Evolutionary conservation across 2,888 invertebrate species (phyloP).

Genomic region (Alviniconcha strummeri): DNA sequence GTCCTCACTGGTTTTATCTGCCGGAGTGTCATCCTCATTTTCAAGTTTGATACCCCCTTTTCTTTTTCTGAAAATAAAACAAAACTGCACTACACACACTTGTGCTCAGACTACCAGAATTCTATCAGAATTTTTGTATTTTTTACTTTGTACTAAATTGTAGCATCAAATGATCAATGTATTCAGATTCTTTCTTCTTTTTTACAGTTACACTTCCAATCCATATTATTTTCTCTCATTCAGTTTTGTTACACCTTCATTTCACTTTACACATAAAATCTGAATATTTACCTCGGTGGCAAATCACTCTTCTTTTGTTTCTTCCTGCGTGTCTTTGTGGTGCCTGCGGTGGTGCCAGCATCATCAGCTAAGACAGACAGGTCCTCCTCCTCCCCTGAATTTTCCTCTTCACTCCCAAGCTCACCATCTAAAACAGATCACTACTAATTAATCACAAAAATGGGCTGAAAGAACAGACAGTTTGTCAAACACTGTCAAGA

Average conservation of each 20-base stretch:
- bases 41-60: slow-evolving; percentile 40
- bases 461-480: no score
- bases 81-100: not conserved
- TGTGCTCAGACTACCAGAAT: no score
- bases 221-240: no score
- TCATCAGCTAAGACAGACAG: slow-evolving; percentile 55
- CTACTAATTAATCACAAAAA: no score
- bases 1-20: slow-evolving; percentile 28
- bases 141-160: no score
- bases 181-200: no score
- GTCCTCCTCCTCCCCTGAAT: slow-evolving; percentile 71
- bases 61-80: slow-evolving; percentile 33
- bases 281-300: slow-evolving; percentile 31
- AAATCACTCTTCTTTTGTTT: slow-evolving; percentile 35
- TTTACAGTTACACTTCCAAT: no score
- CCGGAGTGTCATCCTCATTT: slow-evolving; percentile 7
- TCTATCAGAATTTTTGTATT: no score
- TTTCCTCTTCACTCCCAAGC: slow-evolving; percentile 68
- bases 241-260: no score
- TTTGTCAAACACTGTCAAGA: no score
- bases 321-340: slow-evolving; percentile 34
- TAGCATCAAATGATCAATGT: no score
- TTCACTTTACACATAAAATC: no score
- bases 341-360: slow-evolving; percentile 41
- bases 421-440: slow-evolving; percentile 55